These are phyloP conservation scores for Tragopan temminckii DNA, from an alignment of 2,797 vertebrate species.

Conservation along the genomic window DNA sequence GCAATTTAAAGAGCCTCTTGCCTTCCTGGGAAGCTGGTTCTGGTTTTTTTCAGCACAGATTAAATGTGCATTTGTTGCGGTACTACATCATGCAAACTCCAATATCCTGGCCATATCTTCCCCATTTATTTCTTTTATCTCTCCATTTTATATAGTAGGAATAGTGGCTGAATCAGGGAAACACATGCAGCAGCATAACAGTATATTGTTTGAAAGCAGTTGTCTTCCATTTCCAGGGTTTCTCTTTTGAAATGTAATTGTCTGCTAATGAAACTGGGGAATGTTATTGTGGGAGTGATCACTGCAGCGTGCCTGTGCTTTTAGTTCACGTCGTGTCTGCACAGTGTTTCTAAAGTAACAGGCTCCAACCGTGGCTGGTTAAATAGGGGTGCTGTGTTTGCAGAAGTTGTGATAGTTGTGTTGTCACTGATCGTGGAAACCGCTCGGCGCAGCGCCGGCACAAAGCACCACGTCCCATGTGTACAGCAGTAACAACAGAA, in stretches of 20 bases:
- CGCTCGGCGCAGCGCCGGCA: neutral
- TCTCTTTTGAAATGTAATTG: constrained; percentile 57
- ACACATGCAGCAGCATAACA: constrained; percentile 13
- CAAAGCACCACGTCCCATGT: neutral
- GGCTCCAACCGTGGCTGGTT: neutral
- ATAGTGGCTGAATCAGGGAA: constrained; percentile 16
- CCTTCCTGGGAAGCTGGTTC: neutral
- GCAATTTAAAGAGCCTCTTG: constrained; percentile 28
- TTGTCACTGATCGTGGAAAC: constrained; percentile 28
- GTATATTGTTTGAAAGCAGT: constrained; percentile 32
- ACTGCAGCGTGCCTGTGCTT: neutral
- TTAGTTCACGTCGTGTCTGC: neutral
- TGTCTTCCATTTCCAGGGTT: constrained; percentile 40
- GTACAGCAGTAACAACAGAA: constrained; percentile 45
- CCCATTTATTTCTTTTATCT: constrained; percentile 59
- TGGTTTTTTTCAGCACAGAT: neutral
- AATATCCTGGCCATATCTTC: constrained; percentile 34
- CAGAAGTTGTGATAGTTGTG: constrained; percentile 1
- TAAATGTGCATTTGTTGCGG: constrained; percentile 27
- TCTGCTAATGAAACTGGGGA: constrained; percentile 17
- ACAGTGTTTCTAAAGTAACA: neutral
- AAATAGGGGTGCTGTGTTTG: neutral
- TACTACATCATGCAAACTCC: neutral
- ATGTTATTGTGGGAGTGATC: neutral
- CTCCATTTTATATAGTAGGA: constrained; percentile 27